Evolutionary conservation across 2,888 invertebrate species (phyloP).

Genomic region (Drosophila longiperda): DNA sequence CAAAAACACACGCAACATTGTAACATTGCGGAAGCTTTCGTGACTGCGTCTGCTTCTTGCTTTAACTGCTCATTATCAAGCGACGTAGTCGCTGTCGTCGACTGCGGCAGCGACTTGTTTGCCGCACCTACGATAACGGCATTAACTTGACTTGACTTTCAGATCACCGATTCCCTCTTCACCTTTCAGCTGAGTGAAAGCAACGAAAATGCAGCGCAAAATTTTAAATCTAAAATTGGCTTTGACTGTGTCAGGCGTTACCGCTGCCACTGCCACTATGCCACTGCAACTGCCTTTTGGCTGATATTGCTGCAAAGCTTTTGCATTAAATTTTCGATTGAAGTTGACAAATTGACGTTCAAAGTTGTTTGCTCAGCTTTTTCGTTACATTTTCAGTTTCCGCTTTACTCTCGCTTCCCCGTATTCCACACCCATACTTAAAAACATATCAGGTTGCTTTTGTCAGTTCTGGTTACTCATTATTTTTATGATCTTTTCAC

Average conservation of each 20-base stretch:
- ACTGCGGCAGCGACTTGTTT: constrained; percentile 62
- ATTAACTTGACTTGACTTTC: constrained; percentile 68
- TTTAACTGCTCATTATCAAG: constrained; percentile 76
- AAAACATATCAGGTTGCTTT: constrained; percentile 32
- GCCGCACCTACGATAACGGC: constrained; percentile 80
- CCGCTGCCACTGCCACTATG: constrained; percentile 36
- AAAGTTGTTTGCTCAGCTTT: constrained; percentile 81
- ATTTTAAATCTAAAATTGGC: constrained; percentile 55
- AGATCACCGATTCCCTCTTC: constrained; percentile 45
- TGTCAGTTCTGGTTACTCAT: constrained; percentile 72
- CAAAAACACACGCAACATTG: constrained; percentile 48
- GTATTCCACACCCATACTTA: constrained; percentile 2
- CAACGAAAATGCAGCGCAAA: constrained; percentile 60
- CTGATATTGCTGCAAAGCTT: constrained; percentile 56
- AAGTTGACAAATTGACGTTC: constrained; percentile 81
- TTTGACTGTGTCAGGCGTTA: constrained; percentile 60
- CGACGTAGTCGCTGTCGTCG: constrained; percentile 52
- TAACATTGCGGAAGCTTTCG: constrained; percentile 76
- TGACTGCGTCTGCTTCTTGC: constrained; percentile 48
- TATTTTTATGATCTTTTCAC: constrained; percentile 68
- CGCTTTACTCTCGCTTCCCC: constrained; percentile 26
- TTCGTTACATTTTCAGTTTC: constrained; percentile 73
- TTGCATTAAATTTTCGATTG: constrained; percentile 79
- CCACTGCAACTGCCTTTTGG: constrained; percentile 27
- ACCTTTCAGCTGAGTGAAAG: constrained; percentile 48